Percentiles rank a stretch among this genome's conserved stretches.
Evolutionary conservation across 1,140 invertebrate genomes (phyloP).

Genomic region (Sitobion miscanthi): DNA sequence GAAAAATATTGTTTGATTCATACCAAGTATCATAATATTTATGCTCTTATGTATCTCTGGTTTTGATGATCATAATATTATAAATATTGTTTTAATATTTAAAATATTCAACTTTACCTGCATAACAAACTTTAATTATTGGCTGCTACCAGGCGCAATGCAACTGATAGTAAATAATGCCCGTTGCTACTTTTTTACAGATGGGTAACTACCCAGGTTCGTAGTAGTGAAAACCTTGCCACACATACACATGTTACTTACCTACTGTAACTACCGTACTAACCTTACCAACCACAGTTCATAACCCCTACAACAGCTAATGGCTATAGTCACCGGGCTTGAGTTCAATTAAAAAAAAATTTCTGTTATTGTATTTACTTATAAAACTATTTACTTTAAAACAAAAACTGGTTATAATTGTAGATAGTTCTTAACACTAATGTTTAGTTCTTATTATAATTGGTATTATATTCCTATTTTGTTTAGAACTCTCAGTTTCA

Average conservation of each 20-base stretch:
- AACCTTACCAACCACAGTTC: too few species aligned
- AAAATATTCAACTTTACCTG: not conserved
- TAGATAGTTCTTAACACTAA: not conserved
- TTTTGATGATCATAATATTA: not conserved
- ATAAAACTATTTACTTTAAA: not conserved
- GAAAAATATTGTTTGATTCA: not conserved
- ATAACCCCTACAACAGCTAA: too few species aligned
- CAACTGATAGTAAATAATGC: too few species aligned
- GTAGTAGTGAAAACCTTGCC: too few species aligned
- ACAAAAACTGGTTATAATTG: not conserved
- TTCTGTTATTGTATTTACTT: not conserved
- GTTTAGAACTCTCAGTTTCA: slow-evolving; percentile 35
- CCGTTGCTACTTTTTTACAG: too few species aligned
- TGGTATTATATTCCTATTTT: not conserved
- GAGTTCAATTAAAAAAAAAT: too few species aligned
- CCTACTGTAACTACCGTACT: too few species aligned
- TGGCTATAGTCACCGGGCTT: too few species aligned
- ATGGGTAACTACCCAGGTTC: too few species aligned
- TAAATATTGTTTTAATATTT: not conserved
- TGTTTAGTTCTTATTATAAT: not conserved
- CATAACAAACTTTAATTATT: too few species aligned
- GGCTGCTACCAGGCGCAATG: too few species aligned
- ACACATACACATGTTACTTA: too few species aligned
- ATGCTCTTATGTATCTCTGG: not conserved
- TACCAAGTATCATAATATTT: not conserved